Evolutionary conservation across 1,140 invertebrate genomes (phyloP).

Genomic region (Nilaparvata lugens): DNA sequence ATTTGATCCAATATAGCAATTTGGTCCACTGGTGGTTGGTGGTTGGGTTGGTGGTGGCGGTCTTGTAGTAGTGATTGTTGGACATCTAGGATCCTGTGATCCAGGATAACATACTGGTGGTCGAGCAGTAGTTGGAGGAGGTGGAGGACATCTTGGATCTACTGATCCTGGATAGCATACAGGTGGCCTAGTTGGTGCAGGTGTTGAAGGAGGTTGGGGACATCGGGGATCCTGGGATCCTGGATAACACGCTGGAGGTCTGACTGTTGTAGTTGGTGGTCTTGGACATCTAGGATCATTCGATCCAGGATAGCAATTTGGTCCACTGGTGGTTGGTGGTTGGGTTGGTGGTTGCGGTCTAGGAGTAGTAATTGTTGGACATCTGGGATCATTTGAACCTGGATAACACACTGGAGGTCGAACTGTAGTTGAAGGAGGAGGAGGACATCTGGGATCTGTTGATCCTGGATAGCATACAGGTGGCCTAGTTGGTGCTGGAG

Average conservation of each 20-base stretch:
- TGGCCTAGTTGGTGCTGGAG: slow-evolving; percentile 3
- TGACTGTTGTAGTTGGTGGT: slow-evolving; percentile 22
- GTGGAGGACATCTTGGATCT: slow-evolving; percentile 31
- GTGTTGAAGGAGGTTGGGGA: slow-evolving; percentile 23
- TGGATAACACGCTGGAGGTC: slow-evolving; percentile 29
- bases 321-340: slow-evolving; percentile 9
- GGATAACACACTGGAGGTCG: slow-evolving; percentile 30
- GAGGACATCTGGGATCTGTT: slow-evolving; percentile 32
- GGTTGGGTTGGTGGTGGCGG: slow-evolving; percentile 24
- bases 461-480: slow-evolving; percentile 36
- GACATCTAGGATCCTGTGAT: slow-evolving; percentile 34
- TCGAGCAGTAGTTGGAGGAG: slow-evolving; percentile 9
- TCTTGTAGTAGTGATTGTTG: slow-evolving; percentile 24
- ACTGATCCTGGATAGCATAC: slow-evolving; percentile 25
- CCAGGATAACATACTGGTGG: slow-evolving; percentile 32
- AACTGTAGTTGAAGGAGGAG: slow-evolving; percentile 20
- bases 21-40: background rate
- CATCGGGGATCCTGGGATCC: slow-evolving; percentile 35
- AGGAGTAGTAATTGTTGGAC: too few relatives aligned
- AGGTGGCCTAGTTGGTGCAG: slow-evolving; percentile 21
- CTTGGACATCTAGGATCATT: slow-evolving; percentile 34
- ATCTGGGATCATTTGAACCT: slow-evolving; percentile 30
- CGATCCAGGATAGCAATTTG: slow-evolving; percentile 27
- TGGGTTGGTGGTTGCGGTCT: slow-evolving; percentile 19
- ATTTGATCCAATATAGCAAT: slow-evolving; percentile 26